Percentiles rank a stretch among this genome's conserved stretches.
Conservation (phyloP, 2,888 invertebrate genomes). For the Tiphia femorata region DNA sequence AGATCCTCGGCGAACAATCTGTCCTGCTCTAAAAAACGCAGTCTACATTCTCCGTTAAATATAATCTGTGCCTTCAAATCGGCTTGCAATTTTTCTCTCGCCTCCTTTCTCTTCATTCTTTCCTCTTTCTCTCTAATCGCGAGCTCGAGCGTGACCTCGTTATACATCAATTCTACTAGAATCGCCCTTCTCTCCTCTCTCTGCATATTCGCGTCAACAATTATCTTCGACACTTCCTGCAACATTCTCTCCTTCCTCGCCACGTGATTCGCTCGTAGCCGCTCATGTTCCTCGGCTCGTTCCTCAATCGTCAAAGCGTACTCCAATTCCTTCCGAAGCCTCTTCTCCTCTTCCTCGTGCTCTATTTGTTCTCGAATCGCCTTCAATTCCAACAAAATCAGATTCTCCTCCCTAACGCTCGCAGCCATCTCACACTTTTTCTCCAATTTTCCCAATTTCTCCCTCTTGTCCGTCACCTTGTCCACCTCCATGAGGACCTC, state of each 20-base stretch:
- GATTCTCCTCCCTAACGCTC: constrained; percentile 33
- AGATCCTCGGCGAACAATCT: constrained; percentile 49
- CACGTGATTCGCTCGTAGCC: constrained; percentile 21
- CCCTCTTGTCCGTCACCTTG: constrained; percentile 43
- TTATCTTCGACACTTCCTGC: constrained; percentile 30
- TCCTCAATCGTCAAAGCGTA: constrained; percentile 42
- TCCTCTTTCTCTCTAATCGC: constrained; percentile 41
- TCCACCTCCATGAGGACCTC: constrained; percentile 49
- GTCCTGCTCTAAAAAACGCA: constrained; percentile 46
- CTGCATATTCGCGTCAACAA: constrained; percentile 34
- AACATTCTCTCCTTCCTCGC: constrained; percentile 32
- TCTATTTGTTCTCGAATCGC: constrained; percentile 28
- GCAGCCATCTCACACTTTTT: constrained; percentile 38
- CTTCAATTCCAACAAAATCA: constrained; percentile 44
- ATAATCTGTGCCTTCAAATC: constrained; percentile 52
- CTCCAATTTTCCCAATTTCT: constrained; percentile 19
- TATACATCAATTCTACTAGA: constrained; percentile 48
- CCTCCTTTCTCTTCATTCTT: constrained; percentile 27
- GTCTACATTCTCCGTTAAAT: constrained; percentile 43
- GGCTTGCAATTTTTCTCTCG: constrained; percentile 36
- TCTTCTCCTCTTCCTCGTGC: constrained; percentile 29
- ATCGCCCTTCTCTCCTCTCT: constrained; percentile 36
- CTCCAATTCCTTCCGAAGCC: constrained; percentile 17
- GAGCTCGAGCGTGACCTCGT: constrained; percentile 48
- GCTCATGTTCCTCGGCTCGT: constrained; percentile 28